phyloP scores from a whole-genome alignment of 2,888 invertebrate species.

The Hirtodrosophila histrioides region DNA sequence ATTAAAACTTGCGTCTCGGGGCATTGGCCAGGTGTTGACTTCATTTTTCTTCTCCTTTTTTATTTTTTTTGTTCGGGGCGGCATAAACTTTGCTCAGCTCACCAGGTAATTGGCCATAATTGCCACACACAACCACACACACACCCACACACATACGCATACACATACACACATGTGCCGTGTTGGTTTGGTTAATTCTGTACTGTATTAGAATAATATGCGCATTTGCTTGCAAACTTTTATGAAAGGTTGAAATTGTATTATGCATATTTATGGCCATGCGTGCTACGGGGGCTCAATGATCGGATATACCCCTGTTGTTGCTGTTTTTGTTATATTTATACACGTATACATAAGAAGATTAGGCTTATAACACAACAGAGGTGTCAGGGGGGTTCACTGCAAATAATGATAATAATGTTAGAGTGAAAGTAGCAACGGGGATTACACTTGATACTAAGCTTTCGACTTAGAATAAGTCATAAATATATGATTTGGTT shows the following conservation, averaged over 20 bases:
- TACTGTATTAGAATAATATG: slow-evolving; percentile 76
- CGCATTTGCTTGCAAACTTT: slow-evolving; percentile 80
- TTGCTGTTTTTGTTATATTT: background rate
- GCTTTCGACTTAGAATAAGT: background rate
- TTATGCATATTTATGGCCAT: slow-evolving; percentile 74
- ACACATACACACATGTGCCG: slow-evolving; percentile 14
- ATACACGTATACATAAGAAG: slow-evolving; percentile 9
- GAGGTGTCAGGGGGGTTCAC: slow-evolving; percentile 4
- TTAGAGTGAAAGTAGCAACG: slow-evolving; percentile 1
- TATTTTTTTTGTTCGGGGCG: slow-evolving; percentile 10
- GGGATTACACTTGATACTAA: slow-evolving; percentile 19
- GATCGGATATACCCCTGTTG: slow-evolving; percentile 34
- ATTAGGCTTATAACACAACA: slow-evolving; percentile 37
- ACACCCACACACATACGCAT: slow-evolving; percentile 16
- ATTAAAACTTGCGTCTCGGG: slow-evolving; percentile 53
- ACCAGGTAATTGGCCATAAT: slow-evolving; percentile 77
- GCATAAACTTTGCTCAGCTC: slow-evolving; percentile 44
- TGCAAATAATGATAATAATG: slow-evolving; percentile 4
- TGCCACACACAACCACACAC: slow-evolving; percentile 35
- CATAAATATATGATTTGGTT: slow-evolving; percentile 11
- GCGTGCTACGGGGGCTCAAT: slow-evolving; percentile 35
- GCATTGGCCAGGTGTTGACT: slow-evolving; percentile 34
- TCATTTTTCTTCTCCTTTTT: slow-evolving; percentile 17
- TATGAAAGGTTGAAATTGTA: slow-evolving; percentile 72
- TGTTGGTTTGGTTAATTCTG: slow-evolving; percentile 54